Percentiles rank a stretch among this genome's conserved stretches.
Evolutionary conservation across 2,113 vertebrate genomes (phyloP).

Genomic region (Crotalus viridis): DNA sequence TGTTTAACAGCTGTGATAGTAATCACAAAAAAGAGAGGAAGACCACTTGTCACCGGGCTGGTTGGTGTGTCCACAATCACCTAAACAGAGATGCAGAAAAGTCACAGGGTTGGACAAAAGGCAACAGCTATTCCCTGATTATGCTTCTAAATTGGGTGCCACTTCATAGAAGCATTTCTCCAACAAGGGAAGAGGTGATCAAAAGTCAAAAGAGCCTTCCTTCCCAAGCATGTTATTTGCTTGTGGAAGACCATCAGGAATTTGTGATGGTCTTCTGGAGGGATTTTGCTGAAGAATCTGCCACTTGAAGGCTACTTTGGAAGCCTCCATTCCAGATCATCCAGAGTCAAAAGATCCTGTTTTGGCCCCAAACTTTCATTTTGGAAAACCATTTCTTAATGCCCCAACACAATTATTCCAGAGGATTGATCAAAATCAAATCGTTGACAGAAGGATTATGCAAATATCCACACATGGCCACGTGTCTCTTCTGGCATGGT

Average conservation of each 20-base stretch:
- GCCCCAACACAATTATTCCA: background rate
- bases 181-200: background rate
- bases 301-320: background rate
- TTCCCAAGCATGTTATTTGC: background rate
- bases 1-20: conserved; percentile 97
- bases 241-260: background rate
- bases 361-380: background rate
- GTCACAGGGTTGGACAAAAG: background rate
- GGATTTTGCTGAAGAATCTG: background rate
- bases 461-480: background rate
- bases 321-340: background rate
- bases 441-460: background rate
- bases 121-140: background rate
- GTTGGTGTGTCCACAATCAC: conserved; percentile 98
- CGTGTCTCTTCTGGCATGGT: background rate
- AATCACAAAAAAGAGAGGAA: conserved; percentile 97
- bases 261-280: background rate
- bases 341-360: background rate
- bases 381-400: background rate
- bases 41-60: conserved; percentile 95
- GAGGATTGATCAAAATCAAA: background rate
- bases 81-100: conserved; percentile 62
- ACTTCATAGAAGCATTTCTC: background rate
- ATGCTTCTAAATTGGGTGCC: background rate
- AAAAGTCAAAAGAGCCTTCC: background rate